Percentiles rank a stretch among this genome's conserved stretches.
These are phyloP conservation scores for Calidris pugnax DNA, from an alignment of 2,113 vertebrate species.

Conservation along the genomic window DNA sequence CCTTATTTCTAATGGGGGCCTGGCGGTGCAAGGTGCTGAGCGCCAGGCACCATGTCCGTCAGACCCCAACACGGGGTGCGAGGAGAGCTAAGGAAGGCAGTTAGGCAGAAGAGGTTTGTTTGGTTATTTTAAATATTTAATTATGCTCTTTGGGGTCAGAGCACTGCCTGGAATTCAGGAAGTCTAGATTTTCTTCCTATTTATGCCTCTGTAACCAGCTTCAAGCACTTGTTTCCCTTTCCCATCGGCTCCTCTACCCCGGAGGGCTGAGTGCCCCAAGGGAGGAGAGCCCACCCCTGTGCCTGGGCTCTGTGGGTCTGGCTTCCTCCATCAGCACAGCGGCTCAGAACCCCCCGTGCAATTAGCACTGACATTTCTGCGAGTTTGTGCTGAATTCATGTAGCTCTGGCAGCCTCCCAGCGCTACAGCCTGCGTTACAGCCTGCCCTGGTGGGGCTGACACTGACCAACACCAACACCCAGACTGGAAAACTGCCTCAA, in stretches of 20 bases:
- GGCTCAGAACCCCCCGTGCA: not conserved
- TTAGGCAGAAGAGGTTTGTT: not conserved
- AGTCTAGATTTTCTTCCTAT: not conserved
- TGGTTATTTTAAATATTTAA: not conserved
- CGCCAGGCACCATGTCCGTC: rapidly evolving
- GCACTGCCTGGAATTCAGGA: not conserved
- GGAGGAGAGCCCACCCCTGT: not conserved
- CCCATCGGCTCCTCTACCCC: not conserved
- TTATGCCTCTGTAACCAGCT: not conserved
- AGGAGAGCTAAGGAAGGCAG: not conserved
- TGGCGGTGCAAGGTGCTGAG: not conserved
- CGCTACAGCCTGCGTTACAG: not conserved
- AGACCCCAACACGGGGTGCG: not conserved
- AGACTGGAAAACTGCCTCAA: not conserved
- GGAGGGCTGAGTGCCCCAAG: rapidly evolving
- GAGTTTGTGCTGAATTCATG: too few relatives aligned
- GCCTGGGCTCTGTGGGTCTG: not conserved
- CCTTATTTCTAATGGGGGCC: not conserved
- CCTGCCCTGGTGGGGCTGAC: not conserved
- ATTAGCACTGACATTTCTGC: rapidly evolving
- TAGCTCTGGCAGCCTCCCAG: not conserved
- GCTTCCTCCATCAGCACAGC: too few relatives aligned
- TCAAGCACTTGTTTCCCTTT: not conserved
- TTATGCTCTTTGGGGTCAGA: not conserved
- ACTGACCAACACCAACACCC: not conserved